phyloP scores from a whole-genome alignment of 2,888 invertebrate genomes.

The Coenonympha glycerion region DNA sequence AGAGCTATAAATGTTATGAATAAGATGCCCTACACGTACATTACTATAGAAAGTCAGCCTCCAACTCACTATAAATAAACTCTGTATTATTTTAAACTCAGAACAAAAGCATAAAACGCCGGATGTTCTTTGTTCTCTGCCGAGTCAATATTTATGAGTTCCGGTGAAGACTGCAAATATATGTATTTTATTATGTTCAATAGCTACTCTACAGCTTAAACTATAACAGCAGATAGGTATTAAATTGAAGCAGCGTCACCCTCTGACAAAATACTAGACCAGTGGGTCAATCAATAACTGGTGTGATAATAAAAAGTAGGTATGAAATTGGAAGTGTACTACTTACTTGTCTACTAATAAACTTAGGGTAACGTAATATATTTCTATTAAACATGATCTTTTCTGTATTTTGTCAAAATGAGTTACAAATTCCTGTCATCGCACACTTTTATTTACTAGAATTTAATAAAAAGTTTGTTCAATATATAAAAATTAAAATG shows the following conservation, averaged over 20 bases:
- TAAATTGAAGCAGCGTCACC: neutral
- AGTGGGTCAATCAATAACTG: neutral
- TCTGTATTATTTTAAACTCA: conserved; percentile 3
- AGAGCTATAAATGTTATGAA: neutral
- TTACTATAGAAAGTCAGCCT: neutral
- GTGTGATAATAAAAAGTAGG: neutral
- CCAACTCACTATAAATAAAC: too few relatives aligned
- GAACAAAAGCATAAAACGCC: conserved; percentile 15
- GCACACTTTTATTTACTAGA: too few relatives aligned
- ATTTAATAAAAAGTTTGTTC: too few relatives aligned
- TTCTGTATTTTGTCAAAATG: too few relatives aligned
- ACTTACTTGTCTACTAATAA: too few relatives aligned
- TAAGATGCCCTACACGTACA: neutral
- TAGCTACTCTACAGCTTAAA: neutral
- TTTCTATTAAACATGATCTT: too few relatives aligned
- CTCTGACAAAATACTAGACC: neutral
- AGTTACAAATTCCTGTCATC: too few relatives aligned
- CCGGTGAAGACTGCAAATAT: conserved; percentile 16
- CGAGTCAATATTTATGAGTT: conserved; percentile 22
- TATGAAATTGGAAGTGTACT: too few relatives aligned
- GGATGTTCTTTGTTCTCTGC: conserved; percentile 19
- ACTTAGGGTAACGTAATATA: too few relatives aligned
- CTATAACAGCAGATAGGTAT: too few relatives aligned
- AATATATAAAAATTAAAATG: too few relatives aligned
- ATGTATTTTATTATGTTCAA: conserved; percentile 8